phyloP scores from a whole-genome alignment of 1,140 invertebrate genomes.

The Delia radicum region DNA sequence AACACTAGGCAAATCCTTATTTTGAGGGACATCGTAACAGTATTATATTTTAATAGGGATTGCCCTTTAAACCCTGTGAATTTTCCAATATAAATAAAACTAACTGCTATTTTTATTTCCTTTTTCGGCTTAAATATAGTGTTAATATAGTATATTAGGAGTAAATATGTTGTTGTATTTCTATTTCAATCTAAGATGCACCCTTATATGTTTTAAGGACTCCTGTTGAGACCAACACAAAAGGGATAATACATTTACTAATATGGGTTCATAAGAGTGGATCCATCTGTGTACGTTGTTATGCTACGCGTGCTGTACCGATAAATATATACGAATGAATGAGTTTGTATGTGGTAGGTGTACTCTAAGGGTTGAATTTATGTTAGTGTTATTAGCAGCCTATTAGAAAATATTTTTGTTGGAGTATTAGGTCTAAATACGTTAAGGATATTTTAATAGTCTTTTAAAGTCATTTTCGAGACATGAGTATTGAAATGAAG shows the following conservation, averaged over 20 bases:
- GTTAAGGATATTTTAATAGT: neutral
- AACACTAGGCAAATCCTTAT: no score
- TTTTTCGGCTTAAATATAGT: neutral
- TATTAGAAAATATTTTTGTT: conserved; percentile 13
- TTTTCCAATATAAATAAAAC: neutral
- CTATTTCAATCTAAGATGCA: neutral
- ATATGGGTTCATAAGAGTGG: neutral
- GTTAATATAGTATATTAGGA: no score
- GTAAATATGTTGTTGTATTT: neutral
- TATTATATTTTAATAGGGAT: no score
- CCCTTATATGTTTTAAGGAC: neutral
- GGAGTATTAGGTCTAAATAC: neutral
- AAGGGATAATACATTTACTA: neutral
- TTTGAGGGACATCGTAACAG: no score
- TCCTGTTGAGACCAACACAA: conserved; percentile 1
- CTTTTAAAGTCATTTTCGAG: neutral
- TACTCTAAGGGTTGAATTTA: conserved; percentile 1
- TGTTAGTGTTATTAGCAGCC: neutral
- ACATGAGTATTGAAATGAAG: neutral
- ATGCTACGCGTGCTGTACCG: neutral
- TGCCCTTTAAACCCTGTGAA: neutral
- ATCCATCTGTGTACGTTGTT: neutral
- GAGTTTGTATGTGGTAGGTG: neutral
- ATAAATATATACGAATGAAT: neutral
- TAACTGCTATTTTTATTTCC: neutral